Evolutionary conservation across 2,888 invertebrate genomes (phyloP), one percentile per base, ranked within the genome.

Genomic region (Polydrusus tereticollis): DNA sequence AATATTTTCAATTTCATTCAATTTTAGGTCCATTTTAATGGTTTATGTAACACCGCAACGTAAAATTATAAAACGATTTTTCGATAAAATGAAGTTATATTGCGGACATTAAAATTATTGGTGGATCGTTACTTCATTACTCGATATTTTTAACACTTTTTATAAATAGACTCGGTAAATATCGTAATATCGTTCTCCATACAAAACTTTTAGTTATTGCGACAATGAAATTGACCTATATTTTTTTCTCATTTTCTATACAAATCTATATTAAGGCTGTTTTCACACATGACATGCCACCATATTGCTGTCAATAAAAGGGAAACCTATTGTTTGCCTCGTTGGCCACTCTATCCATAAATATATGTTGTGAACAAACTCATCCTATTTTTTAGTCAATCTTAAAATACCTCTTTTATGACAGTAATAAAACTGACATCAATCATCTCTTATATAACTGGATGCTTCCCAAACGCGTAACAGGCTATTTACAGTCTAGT

Each of bases 401-500:
- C 3, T 5, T 7, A 26, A 41, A n/a, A 41, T 16, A 16, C 7
- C 4, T 12, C 6, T 41, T 16, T 20, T 20, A 8, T 20, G 12
- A 1, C 20, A 20, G 20, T 16, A 45, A 45, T 45, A 45, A 45
- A 45, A 45, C 20, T 10, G 8, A 2, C 45, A 45, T 45, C 18
- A 45, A 18, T 45, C 45, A 20, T 45, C 8, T 20, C 45, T 8
- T 45, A 45, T 0, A 45, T 45, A 45, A 45, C 45, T 1, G 10
- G 20, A 38, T 20, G n/a, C 12, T 21, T 18, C 33, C n/a, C 36
- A 20, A 20, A 10, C 55, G 29, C 12, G 10, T n/a, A 59, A 59
- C 41, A 59, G 21, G 38, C 23, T 59, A 41, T 59, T 59, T 59
- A 59, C 59, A 59, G 12, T 41, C 18, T 7, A 20, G 55, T 41